phyloP scores from a whole-genome alignment of 2,888 invertebrate species.

The Panzeria rudis region DNA sequence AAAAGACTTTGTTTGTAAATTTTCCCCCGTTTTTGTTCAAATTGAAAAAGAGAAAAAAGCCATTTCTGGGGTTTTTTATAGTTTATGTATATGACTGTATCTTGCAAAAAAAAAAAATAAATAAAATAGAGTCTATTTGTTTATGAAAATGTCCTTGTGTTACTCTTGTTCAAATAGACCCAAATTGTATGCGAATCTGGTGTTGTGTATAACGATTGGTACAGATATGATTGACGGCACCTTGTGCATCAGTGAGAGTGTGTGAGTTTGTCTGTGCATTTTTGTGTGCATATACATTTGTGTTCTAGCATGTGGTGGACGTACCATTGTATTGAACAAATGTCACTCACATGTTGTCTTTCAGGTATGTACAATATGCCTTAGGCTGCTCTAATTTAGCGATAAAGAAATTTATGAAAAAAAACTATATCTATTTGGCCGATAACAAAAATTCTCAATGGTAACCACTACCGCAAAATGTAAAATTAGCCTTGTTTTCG shows the following conservation, averaged over 20 bases:
- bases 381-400: neutral
- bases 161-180: slow-evolving; percentile 60
- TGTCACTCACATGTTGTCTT: slow-evolving; percentile 53
- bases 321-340: slow-evolving; percentile 57
- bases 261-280: slow-evolving; percentile 6
- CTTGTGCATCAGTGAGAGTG: neutral
- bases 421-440: no score
- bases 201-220: neutral
- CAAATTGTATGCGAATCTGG: slow-evolving; percentile 7
- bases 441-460: no score
- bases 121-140: slow-evolving; percentile 46
- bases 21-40: neutral
- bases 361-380: slow-evolving; percentile 23
- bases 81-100: neutral
- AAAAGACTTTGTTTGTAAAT: slow-evolving; percentile 27
- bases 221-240: slow-evolving; percentile 45
- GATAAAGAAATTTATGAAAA: neutral
- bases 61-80: neutral
- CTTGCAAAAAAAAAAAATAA: slow-evolving; percentile 24
- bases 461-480: no score
- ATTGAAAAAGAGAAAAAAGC: neutral
- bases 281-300: slow-evolving; percentile 51
- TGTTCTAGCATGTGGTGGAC: slow-evolving; percentile 57
- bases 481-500: no score
- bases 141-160: slow-evolving; percentile 70